Evolutionary conservation across 1,140 invertebrate genomes (phyloP).

Genomic region (Zaprionus tsacasi): DNA sequence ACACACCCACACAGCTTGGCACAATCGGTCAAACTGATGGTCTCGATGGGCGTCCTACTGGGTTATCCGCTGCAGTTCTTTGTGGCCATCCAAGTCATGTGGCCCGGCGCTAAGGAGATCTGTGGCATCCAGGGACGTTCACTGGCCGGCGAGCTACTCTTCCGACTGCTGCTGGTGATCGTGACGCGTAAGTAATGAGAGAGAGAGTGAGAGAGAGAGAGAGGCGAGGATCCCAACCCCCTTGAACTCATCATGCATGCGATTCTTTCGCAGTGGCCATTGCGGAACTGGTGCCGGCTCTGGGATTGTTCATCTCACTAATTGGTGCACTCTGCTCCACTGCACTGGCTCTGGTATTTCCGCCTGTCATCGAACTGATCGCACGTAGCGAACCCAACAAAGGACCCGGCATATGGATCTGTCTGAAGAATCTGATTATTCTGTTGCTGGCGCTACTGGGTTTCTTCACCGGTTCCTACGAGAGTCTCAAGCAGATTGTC

Average conservation of each 20-base stretch:
- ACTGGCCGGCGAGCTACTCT: slow-evolving; percentile 86
- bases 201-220: too few relatives aligned
- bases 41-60: slow-evolving; percentile 90
- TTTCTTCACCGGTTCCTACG: slow-evolving; percentile 90
- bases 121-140: slow-evolving; percentile 57
- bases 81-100: slow-evolving; percentile 89
- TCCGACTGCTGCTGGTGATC: slow-evolving; percentile 88
- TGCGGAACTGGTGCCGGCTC: slow-evolving; percentile 91
- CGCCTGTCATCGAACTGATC: slow-evolving; percentile 93
- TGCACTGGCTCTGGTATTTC: slow-evolving; percentile 94
- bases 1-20: slow-evolving; percentile 84
- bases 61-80: slow-evolving; percentile 94
- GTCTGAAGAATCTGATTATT: slow-evolving; percentile 87
- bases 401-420: slow-evolving; percentile 82
- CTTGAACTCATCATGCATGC: not conserved
- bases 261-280: slow-evolving; percentile 87
- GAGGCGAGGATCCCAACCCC: not conserved
- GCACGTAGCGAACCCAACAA: slow-evolving; percentile 85
- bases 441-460: slow-evolving; percentile 88
- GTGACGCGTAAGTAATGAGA: slow-evolving; percentile 88
- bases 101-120: slow-evolving; percentile 83
- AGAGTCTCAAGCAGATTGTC: slow-evolving; percentile 88
- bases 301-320: slow-evolving; percentile 95
- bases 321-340: slow-evolving; percentile 95
- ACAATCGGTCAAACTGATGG: slow-evolving; percentile 87